Evolutionary conservation across 2,888 invertebrate species (phyloP), one percentile per base, ranked within the genome.

Genomic region (Meteorus colon): DNA sequence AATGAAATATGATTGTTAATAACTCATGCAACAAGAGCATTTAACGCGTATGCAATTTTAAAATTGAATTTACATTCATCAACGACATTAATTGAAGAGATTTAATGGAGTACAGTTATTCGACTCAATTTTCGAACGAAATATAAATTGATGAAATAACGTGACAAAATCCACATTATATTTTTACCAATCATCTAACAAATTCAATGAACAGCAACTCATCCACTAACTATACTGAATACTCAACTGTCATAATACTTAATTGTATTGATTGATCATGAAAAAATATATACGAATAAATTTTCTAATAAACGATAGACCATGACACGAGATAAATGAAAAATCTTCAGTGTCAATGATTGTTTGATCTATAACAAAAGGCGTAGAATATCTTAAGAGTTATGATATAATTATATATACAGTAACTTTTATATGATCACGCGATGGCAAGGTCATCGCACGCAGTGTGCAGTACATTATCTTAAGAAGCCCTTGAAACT

Each of bases 11-110:
- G 6, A 48, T 48, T 48, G 48, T 48, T n/a, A 41, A 66, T 31
- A 66, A 66, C 41, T 66, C 66, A 16, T 48, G n/a, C 6, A 55
- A 55, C 55, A 19, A 55, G n/a, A 55, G 16, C n/a, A 48, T n/a
- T 48, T 48, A 48, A 41, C 41, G 41, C 41, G 41, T 12, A 41
- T 41, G 41, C 12, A 41, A 41, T 41, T 41, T 41, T 12, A 12
- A 12, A 41, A 41, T 41, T 12, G 12, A 41, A 41, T 41, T 41
- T 41, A 12, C 41, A 41, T 41, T 41, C 41, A 41, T 41, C 41
- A 41, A 8, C 41, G 41, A 41, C 41, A 12, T 12, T 41, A 41
- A 41, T 41, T 41, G 8, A 41, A 41, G 12, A 41, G n/a, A 48
- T 48, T 48, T n/a, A 16, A 48, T 48, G 12, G 41, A 41, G 41